These are phyloP conservation scores for Tachina lurida DNA, from an alignment of 2,888 invertebrate genomes.

Conservation along the genomic window DNA sequence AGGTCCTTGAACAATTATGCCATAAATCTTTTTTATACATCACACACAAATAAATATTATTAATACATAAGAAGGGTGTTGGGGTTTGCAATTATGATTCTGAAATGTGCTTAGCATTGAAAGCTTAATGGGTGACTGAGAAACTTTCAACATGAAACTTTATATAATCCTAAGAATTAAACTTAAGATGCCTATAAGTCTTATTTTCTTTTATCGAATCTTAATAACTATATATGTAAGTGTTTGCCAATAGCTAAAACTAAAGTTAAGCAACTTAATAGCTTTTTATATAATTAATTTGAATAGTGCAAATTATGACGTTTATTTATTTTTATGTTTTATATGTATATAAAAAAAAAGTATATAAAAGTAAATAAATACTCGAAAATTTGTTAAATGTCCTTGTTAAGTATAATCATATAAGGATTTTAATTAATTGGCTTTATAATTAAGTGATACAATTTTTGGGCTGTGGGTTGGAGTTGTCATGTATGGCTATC, in stretches of 20 bases:
- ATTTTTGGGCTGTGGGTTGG: too few species aligned
- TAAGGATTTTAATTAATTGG: too few species aligned
- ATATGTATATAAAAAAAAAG: constrained; percentile 1
- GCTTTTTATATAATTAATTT: neutral
- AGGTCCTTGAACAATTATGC: constrained; percentile 45
- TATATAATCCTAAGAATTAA: constrained; percentile 33
- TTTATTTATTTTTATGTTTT: neutral
- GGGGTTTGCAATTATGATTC: constrained; percentile 13
- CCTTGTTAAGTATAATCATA: too few species aligned
- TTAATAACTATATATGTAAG: constrained; percentile 61
- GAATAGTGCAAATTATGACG: neutral
- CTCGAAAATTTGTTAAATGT: neutral
- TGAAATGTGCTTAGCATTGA: constrained; percentile 3
- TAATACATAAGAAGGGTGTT: neutral
- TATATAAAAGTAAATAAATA: neutral
- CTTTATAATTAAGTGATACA: too few species aligned
- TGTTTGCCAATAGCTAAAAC: constrained; percentile 11
- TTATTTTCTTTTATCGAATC: constrained; percentile 48
- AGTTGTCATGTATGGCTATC: too few species aligned
- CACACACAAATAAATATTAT: neutral
- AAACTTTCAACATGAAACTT: constrained; percentile 38
- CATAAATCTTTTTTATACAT: constrained; percentile 12
- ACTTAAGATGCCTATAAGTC: constrained; percentile 39
- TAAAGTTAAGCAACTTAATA: constrained; percentile 1
- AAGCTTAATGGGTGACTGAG: constrained; percentile 13